Evolutionary conservation across 2,888 invertebrate genomes (phyloP).

Genomic region (Dryobota labecula): DNA sequence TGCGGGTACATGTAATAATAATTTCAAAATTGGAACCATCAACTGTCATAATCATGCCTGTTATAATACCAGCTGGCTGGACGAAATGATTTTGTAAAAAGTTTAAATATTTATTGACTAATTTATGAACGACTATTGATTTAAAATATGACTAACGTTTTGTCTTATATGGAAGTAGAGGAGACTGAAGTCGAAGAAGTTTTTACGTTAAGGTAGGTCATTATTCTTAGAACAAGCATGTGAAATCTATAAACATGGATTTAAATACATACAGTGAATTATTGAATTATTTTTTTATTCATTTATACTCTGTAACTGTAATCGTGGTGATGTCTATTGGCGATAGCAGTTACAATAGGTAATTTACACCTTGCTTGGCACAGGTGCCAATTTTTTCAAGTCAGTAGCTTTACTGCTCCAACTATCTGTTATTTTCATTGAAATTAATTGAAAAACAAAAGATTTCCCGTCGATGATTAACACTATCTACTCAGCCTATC

Average conservation of each 20-base stretch:
- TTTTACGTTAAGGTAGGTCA: conserved; percentile 77
- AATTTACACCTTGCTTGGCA: conserved; percentile 10
- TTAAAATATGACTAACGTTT: conserved; percentile 70
- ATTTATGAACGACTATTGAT: conserved; percentile 47
- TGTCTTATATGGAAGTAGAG: conserved; percentile 73
- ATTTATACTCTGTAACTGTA: neutral
- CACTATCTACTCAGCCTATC: too few relatives aligned
- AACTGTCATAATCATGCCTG: conserved; percentile 50
- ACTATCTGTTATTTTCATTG: neutral
- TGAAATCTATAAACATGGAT: neutral
- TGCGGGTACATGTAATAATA: conserved; percentile 46
- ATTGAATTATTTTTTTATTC: neutral
- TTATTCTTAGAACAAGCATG: conserved; percentile 1
- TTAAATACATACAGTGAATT: neutral
- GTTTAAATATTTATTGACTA: conserved; percentile 49
- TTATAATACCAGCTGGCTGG: conserved; percentile 68
- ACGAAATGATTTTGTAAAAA: conserved; percentile 52
- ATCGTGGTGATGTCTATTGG: neutral
- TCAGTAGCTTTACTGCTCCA: neutral
- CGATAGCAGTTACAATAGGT: neutral
- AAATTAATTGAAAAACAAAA: neutral
- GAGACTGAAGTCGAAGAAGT: conserved; percentile 76
- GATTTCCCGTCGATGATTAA: neutral
- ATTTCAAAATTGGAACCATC: conserved; percentile 51
- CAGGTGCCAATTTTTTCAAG: too few relatives aligned